These are phyloP conservation scores for Oxyruncus cristatus DNA, from an alignment of 2,113 vertebrate species.

Conservation along the genomic window DNA sequence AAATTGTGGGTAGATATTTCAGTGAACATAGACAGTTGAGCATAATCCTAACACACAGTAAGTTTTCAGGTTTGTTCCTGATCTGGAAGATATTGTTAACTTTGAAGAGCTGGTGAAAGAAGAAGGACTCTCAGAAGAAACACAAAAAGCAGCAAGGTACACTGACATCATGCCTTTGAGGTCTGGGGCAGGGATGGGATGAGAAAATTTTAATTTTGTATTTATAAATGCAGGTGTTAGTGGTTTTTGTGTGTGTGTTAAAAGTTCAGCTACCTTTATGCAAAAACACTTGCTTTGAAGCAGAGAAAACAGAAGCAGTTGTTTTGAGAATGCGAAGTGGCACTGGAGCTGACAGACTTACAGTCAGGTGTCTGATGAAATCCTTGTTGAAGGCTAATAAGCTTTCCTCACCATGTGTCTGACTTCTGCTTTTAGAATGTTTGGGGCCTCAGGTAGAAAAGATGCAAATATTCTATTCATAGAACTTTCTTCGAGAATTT, in stretches of 20 bases:
- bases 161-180: background rate
- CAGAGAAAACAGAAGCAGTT: background rate
- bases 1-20: background rate
- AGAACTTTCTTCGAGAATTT: background rate
- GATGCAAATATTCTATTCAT: background rate
- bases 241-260: background rate
- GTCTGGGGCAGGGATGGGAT: background rate
- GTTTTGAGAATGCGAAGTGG: background rate
- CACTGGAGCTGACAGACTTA: background rate
- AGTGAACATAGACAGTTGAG: background rate
- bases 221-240: background rate
- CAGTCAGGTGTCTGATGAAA: background rate
- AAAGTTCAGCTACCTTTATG: background rate
- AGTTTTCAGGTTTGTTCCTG: slow-evolving; percentile 90
- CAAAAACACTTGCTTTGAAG: background rate
- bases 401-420: background rate
- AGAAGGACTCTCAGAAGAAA: slow-evolving; percentile 92
- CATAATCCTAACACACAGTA: slow-evolving; percentile 20
- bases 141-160: slow-evolving; percentile 90
- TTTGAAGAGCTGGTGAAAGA: slow-evolving; percentile 98
- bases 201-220: background rate
- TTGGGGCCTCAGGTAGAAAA: background rate
- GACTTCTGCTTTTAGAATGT: background rate
- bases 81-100: slow-evolving; percentile 98
- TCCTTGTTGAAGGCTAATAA: background rate